phyloP scores from a whole-genome alignment of 35 echinoderm and acorn worm genomes.

The Lytechinus variegatus region DNA sequence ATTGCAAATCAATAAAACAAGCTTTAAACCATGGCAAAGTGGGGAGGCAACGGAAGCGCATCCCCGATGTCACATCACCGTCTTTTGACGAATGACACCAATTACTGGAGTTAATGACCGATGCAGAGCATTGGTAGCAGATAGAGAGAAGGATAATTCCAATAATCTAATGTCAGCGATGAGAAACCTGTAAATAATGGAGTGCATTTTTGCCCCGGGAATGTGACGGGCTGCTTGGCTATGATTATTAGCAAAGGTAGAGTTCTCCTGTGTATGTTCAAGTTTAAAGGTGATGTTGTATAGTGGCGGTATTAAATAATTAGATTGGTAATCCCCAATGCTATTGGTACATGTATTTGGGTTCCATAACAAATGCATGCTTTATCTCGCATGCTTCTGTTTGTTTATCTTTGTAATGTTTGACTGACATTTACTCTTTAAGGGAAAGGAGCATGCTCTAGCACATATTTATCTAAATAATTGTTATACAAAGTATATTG shows the following conservation, averaged over 20 bases:
- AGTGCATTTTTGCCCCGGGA: conserved; percentile 3
- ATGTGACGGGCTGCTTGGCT: conserved; percentile 12
- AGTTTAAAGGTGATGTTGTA: not conserved
- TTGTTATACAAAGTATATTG: too few relatives aligned
- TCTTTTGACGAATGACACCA: conserved; percentile 39
- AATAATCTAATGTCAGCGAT: conserved; percentile 32
- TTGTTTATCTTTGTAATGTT: too few relatives aligned
- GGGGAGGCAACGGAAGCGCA: conserved; percentile 14
- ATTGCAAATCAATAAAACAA: conserved; percentile 20
- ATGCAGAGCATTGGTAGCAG: conserved; percentile 15
- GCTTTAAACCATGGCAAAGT: conserved; percentile 5
- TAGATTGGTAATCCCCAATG: not conserved
- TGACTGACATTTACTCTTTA: too few relatives aligned
- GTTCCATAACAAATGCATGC: too few relatives aligned
- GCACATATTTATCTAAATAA: too few relatives aligned
- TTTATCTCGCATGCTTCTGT: too few relatives aligned
- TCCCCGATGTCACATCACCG: conserved; percentile 7
- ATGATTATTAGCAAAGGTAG: not conserved
- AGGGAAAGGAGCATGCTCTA: too few relatives aligned
- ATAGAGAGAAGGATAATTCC: conserved; percentile 20
- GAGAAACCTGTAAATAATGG: conserved; percentile 36
- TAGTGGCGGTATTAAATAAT: not conserved
- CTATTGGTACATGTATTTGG: not conserved
- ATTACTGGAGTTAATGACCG: conserved; percentile 45
- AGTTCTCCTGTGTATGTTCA: not conserved